Conservation (phyloP, 2,797 vertebrate species). For the Melanotaenia parkinsoni region DNA sequence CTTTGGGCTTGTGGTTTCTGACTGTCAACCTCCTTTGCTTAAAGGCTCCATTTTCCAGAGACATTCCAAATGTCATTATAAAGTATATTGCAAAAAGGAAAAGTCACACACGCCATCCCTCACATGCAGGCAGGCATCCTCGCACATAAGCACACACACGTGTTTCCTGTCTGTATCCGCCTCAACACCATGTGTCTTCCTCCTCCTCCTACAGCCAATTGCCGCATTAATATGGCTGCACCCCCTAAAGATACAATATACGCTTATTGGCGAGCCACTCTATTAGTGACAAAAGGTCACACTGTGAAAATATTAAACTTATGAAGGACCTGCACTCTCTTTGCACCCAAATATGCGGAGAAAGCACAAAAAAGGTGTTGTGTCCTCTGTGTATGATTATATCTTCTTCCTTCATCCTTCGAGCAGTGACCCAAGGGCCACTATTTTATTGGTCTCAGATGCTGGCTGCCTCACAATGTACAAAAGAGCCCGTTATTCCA, state of each 20-base stretch:
- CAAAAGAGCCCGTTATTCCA: slow-evolving; percentile 88
- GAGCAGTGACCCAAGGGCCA: slow-evolving; percentile 85
- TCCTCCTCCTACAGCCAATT: slow-evolving; percentile 70
- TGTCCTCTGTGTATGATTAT: slow-evolving; percentile 88
- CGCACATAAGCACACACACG: slow-evolving; percentile 56
- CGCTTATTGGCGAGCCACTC: slow-evolving; percentile 86
- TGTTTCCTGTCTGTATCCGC: slow-evolving; percentile 74
- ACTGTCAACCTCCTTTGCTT: slow-evolving; percentile 80
- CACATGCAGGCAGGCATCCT: slow-evolving; percentile 61
- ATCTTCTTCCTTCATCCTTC: slow-evolving; percentile 87
- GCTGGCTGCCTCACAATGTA: slow-evolving; percentile 85
- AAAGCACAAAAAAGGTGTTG: slow-evolving; percentile 88
- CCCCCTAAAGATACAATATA: slow-evolving; percentile 89
- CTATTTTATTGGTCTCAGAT: slow-evolving; percentile 89
- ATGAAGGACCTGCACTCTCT: slow-evolving; percentile 80
- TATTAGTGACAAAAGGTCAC: slow-evolving; percentile 90
- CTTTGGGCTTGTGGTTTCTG: slow-evolving; percentile 80
- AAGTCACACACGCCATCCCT: slow-evolving; percentile 44
- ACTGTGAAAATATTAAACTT: slow-evolving; percentile 88
- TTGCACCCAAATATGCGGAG: slow-evolving; percentile 84
- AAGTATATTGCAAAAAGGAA: slow-evolving; percentile 74
- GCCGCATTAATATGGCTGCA: slow-evolving; percentile 76
- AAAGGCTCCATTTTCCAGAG: slow-evolving; percentile 80
- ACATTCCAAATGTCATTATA: slow-evolving; percentile 85
- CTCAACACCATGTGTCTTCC: slow-evolving; percentile 73